Percentiles rank a stretch among this genome's conserved stretches.
These are phyloP conservation scores for Polypterus senegalus DNA, from an alignment of 2,113 vertebrate species.

Conservation along the genomic window DNA sequence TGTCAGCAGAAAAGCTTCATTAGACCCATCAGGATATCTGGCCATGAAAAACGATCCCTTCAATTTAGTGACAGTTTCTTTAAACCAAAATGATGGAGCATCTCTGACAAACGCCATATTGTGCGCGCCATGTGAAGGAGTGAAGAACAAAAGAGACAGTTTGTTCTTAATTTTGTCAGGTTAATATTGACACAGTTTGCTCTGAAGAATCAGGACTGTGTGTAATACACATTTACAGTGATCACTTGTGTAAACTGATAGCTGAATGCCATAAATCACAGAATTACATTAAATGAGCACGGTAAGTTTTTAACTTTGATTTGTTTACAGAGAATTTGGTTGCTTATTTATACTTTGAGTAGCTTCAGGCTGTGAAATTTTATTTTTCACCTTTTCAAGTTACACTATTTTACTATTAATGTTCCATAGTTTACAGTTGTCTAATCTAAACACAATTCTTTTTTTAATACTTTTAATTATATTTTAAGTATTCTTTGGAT, in stretches of 20 bases:
- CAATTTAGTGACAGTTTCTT: conserved; percentile 75
- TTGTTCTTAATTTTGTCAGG: conserved; percentile 65
- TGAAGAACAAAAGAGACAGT: conserved; percentile 59
- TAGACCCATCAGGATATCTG: conserved; percentile 88
- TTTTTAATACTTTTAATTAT: too few species aligned
- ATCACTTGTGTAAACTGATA: conserved; percentile 31
- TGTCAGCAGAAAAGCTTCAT: conserved; percentile 86
- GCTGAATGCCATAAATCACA: conserved; percentile 29
- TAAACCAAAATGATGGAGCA: conserved; percentile 70
- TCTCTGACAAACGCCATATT: conserved; percentile 77
- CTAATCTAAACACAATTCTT: too few species aligned
- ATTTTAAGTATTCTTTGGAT: too few species aligned
- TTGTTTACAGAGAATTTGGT: neutral
- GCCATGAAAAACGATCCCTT: conserved; percentile 84
- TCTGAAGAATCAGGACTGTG: conserved; percentile 34
- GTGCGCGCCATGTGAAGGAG: conserved; percentile 55
- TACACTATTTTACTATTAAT: too few species aligned
- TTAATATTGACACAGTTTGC: conserved; percentile 75
- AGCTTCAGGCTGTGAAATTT: too few species aligned
- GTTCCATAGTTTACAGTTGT: too few species aligned
- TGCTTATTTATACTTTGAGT: too few species aligned
- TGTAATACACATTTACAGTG: conserved; percentile 25
- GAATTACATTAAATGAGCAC: conserved; percentile 15
- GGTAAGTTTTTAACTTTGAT: conserved; percentile 1
- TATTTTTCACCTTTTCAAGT: too few species aligned